phyloP scores from a whole-genome alignment of 2,888 invertebrate species.

The Drosophila pegasa region DNA sequence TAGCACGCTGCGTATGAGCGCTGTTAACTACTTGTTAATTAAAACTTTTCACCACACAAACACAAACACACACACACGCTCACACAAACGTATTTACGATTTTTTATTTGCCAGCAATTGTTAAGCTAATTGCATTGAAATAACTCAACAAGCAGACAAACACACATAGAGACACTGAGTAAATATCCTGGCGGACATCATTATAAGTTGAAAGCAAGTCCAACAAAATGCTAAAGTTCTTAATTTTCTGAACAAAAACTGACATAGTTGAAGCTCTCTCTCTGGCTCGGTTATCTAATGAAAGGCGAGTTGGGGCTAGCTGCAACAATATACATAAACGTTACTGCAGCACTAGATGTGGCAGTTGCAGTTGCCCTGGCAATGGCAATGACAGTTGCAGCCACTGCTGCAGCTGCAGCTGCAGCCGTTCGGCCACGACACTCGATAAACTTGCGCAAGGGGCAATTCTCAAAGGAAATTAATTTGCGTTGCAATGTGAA shows the following conservation, averaged over 20 bases:
- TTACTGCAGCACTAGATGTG: slow-evolving; percentile 52
- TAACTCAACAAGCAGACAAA: slow-evolving; percentile 33
- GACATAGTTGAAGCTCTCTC: slow-evolving; percentile 61
- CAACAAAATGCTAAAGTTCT: slow-evolving; percentile 67
- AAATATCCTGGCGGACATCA: slow-evolving; percentile 62
- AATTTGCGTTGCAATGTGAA: slow-evolving; percentile 77
- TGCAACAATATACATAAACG: slow-evolving; percentile 70
- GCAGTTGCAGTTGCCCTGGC: slow-evolving; percentile 29
- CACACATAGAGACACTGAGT: no score
- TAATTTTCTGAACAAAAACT: slow-evolving; percentile 72
- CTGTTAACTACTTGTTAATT: slow-evolving; percentile 64
- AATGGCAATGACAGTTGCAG: slow-evolving; percentile 15
- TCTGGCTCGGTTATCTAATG: not conserved
- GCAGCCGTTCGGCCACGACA: slow-evolving; percentile 53
- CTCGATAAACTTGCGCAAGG: slow-evolving; percentile 74
- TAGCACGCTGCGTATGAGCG: slow-evolving; percentile 50
- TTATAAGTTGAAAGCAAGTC: slow-evolving; percentile 56
- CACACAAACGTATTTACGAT: not conserved
- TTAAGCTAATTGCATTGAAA: slow-evolving; percentile 63
- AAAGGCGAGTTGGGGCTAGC: slow-evolving; percentile 1
- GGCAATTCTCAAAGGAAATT: slow-evolving; percentile 76
- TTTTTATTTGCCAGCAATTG: slow-evolving; percentile 40
- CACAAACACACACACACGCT: not conserved
- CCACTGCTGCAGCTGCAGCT: not conserved
- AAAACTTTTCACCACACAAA: slow-evolving; percentile 49